A percentile compares a stretch with the other conserved stretches of the same genome.
phyloP scores from a whole-genome alignment of 2,888 invertebrate genomes.

The Osmoderma eremita region DNA sequence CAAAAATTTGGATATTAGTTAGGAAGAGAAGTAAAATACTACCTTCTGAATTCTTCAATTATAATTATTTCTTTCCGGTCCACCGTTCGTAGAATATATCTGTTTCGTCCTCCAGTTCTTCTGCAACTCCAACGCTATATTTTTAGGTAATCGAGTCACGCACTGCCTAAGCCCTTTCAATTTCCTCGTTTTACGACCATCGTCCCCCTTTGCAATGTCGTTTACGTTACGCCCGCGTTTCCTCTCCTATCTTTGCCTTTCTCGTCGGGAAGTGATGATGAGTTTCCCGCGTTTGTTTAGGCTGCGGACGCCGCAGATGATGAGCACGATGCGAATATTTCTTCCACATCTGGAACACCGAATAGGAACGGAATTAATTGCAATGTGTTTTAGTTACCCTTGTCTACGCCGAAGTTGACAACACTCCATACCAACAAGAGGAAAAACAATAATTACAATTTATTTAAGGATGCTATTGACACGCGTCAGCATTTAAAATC shows the following conservation, averaged over 20 bases:
- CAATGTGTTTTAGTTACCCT: not conserved
- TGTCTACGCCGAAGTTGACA: too few relatives aligned
- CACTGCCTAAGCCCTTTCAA: conserved; percentile 55
- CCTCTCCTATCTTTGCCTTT: conserved; percentile 55
- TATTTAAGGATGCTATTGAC: too few relatives aligned
- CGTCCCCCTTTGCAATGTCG: conserved; percentile 52
- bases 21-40: not conserved
- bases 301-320: conserved; percentile 50
- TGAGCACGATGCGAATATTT: conserved; percentile 25
- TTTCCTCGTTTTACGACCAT: conserved; percentile 56
- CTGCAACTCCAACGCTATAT: conserved; percentile 46
- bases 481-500: too few relatives aligned
- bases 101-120: too few relatives aligned
- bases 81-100: conserved; percentile 40
- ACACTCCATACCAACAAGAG: too few relatives aligned
- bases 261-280: conserved; percentile 49
- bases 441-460: too few relatives aligned
- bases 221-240: conserved; percentile 55
- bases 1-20: too few relatives aligned
- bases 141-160: conserved; percentile 53
- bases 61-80: conserved; percentile 1
- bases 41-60: not conserved
- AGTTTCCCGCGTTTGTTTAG: conserved; percentile 49
- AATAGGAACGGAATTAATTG: conserved; percentile 11
- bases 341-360: conserved; percentile 30